Conservation (phyloP, 1,140 invertebrate genomes). For the Drosophila subobscura region DNA sequence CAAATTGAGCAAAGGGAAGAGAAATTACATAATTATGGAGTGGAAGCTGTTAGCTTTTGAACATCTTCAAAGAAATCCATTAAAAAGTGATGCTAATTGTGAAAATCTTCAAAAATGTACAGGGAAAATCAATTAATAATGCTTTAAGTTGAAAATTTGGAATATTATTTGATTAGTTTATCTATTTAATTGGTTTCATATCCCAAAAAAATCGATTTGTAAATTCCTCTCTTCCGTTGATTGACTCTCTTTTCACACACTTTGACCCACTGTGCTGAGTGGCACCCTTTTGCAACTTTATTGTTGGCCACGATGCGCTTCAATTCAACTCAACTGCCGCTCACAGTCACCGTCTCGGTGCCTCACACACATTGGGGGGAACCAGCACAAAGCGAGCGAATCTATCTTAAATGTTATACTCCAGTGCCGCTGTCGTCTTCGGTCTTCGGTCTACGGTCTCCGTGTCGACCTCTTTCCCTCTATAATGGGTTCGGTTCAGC, state of each 20-base stretch:
- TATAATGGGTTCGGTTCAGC: slow-evolving; percentile 35
- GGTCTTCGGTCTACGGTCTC: slow-evolving; percentile 8
- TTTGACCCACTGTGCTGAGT: slow-evolving; percentile 50
- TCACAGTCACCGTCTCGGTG: slow-evolving; percentile 24
- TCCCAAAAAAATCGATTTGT: no score
- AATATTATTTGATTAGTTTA: no score
- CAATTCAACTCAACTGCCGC: slow-evolving; percentile 48
- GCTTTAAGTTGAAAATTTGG: no score
- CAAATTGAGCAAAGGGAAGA: background rate
- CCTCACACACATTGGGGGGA: slow-evolving; percentile 20
- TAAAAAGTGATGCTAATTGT: no score
- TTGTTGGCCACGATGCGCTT: slow-evolving; percentile 70
- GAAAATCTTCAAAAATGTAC: no score
- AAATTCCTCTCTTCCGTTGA: no score
- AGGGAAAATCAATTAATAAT: no score
- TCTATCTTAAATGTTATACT: slow-evolving; percentile 72
- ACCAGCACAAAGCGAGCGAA: slow-evolving; percentile 28
- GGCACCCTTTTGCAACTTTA: slow-evolving; percentile 57
- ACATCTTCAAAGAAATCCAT: no score
- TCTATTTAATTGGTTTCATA: no score
- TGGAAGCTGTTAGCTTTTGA: no score
- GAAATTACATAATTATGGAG: background rate
- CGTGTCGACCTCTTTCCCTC: slow-evolving; percentile 23
- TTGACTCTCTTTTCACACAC: background rate
- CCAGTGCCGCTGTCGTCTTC: slow-evolving; percentile 38